Conservation (phyloP, 2,797 vertebrate species). For the Simalia tracyae region DNA sequence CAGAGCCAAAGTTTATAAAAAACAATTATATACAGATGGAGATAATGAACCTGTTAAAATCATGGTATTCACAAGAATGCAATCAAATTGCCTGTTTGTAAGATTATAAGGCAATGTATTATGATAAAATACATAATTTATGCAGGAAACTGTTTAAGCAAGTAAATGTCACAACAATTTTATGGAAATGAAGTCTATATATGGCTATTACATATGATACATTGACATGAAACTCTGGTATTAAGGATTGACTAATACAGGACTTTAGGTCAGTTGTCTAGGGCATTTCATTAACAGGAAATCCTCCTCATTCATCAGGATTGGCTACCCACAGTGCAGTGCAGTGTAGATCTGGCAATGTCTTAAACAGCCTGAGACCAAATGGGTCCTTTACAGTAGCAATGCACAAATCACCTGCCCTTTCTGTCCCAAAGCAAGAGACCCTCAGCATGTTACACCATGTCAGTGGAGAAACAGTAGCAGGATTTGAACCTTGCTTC, state of each 20-base stretch:
- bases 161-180: not conserved
- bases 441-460: not conserved
- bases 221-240: not conserved
- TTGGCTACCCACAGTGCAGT: no score
- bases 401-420: not conserved
- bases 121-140: not conserved
- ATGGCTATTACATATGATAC: not conserved
- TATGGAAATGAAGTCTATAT: not conserved
- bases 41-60: not conserved
- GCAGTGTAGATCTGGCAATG: no score
- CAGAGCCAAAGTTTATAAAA: not conserved
- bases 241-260: no score
- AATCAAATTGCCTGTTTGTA: not conserved
- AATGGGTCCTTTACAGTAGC: not conserved
- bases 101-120: not conserved
- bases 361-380: not conserved
- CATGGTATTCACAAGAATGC: not conserved
- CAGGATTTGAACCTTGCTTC: not conserved
- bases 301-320: no score
- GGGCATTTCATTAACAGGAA: no score
- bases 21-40: not conserved
- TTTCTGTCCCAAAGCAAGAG: not conserved
- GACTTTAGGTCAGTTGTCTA: no score
- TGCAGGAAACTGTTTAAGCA: not conserved
- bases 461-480: not conserved